Percentiles rank a stretch among this genome's conserved stretches.
These are phyloP conservation scores for Ophioninae sp. DNA, from an alignment of 2,888 invertebrate species.

Conservation along the genomic window DNA sequence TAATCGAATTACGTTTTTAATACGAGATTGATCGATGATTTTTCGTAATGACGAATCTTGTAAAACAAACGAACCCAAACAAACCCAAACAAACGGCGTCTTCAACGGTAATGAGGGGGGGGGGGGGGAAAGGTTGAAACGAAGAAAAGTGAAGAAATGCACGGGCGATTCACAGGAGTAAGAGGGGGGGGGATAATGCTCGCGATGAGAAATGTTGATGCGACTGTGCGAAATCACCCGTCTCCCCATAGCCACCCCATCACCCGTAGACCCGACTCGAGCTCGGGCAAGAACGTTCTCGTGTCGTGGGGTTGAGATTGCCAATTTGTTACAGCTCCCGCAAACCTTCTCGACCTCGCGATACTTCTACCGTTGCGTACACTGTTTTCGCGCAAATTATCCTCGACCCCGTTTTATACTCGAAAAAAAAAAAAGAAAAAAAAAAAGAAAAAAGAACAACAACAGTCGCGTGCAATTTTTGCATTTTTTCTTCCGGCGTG, in stretches of 20 bases:
- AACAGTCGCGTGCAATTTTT: no score
- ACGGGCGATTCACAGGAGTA: slow-evolving; percentile 60
- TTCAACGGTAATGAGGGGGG: background rate
- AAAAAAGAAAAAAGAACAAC: no score
- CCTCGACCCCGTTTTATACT: background rate
- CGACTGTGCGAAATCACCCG: slow-evolving; percentile 52
- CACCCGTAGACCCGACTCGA: background rate
- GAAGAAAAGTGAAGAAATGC: slow-evolving; percentile 59
- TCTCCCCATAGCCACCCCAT: background rate
- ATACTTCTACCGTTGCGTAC: slow-evolving; percentile 26
- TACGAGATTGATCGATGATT: no score
- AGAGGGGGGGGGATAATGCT: slow-evolving; percentile 65
- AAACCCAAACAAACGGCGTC: background rate
- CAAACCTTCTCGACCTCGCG: slow-evolving; percentile 41
- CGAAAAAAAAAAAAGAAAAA: no score
- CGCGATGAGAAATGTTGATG: slow-evolving; percentile 68
- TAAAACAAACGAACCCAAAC: slow-evolving; percentile 2
- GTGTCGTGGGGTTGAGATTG: slow-evolving; percentile 69
- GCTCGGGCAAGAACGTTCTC: slow-evolving; percentile 28
- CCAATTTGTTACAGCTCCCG: slow-evolving; percentile 73
- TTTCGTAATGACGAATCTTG: background rate
- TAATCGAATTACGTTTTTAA: no score
- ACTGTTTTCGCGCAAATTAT: slow-evolving; percentile 28
- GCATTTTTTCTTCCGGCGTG: no score
- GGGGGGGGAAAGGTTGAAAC: slow-evolving; percentile 17